These are phyloP conservation scores for Scaptomyza graminum DNA, from an alignment of 1,140 invertebrate species.

Conservation along the genomic window DNA sequence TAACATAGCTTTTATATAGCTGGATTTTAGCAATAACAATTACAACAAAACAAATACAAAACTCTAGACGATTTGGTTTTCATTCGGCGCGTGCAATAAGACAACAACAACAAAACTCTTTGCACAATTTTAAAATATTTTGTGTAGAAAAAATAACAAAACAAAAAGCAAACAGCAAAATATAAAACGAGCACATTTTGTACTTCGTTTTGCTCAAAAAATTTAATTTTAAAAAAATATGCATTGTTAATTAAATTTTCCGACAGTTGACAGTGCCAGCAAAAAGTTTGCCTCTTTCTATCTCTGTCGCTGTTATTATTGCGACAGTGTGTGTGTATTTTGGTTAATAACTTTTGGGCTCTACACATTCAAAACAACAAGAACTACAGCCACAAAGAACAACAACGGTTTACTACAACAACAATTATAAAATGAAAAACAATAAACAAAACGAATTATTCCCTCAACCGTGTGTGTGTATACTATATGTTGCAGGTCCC, in stretches of 20 bases:
- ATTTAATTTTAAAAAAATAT: background rate
- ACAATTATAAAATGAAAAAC: constrained; percentile 35
- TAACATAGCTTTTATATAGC: constrained; percentile 22
- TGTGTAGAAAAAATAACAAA: constrained; percentile 4
- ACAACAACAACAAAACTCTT: constrained; percentile 57
- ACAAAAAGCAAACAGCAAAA: constrained; percentile 13
- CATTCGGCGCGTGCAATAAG: constrained; percentile 76
- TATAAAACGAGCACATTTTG: constrained; percentile 54
- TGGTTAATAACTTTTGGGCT: constrained; percentile 22
- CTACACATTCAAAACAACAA: constrained; percentile 34
- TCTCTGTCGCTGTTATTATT: constrained; percentile 26
- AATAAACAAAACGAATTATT: constrained; percentile 4
- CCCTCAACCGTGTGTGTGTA: constrained; percentile 82
- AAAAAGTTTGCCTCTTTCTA: constrained; percentile 16
- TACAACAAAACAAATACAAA: constrained; percentile 25
- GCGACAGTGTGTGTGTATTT: constrained; percentile 62
- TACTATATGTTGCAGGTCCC: constrained; percentile 91
- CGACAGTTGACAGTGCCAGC: constrained; percentile 26
- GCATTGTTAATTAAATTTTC: too few species aligned
- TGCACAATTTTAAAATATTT: constrained; percentile 51
- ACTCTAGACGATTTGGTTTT: constrained; percentile 80
- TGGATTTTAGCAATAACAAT: constrained; percentile 13
- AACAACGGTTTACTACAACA: constrained; percentile 37
- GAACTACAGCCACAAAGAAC: constrained; percentile 21
- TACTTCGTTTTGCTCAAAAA: constrained; percentile 71